These are phyloP conservation scores for Hemichromis elongatus DNA, from an alignment of 2,113 vertebrate species.

Conservation along the genomic window DNA sequence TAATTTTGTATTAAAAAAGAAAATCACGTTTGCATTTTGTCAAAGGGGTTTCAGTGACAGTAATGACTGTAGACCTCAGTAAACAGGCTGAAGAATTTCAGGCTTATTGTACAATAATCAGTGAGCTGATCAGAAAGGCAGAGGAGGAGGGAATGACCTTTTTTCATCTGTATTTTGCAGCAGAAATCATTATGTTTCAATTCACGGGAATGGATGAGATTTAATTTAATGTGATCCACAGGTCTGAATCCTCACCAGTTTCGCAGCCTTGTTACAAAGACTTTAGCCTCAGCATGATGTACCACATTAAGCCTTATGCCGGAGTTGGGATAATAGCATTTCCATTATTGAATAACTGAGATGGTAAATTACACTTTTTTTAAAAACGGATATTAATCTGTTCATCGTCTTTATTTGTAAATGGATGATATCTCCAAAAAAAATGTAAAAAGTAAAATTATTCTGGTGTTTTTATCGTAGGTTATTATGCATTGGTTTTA, in stretches of 20 bases:
- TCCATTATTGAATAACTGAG: background rate
- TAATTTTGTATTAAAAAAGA: background rate
- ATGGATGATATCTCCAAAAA: background rate
- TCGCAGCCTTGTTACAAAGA: background rate
- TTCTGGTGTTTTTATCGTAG: background rate
- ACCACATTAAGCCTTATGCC: background rate
- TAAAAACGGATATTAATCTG: rapidly evolving
- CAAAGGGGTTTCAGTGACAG: background rate
- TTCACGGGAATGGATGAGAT: background rate
- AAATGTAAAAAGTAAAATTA: background rate
- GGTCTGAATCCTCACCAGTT: background rate
- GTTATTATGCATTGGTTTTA: background rate
- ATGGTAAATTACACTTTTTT: background rate
- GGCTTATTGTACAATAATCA: background rate
- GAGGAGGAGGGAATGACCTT: background rate
- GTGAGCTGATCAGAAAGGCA: background rate
- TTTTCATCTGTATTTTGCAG: background rate
- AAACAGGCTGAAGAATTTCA: background rate
- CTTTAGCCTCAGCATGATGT: background rate
- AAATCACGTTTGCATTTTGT: background rate
- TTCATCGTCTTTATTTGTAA: background rate
- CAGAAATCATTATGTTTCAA: background rate
- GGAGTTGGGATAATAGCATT: background rate
- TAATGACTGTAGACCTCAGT: background rate
- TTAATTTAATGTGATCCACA: background rate